Evolutionary conservation across 2,888 invertebrate species (phyloP).

Genomic region (Euzophera pinguis): DNA sequence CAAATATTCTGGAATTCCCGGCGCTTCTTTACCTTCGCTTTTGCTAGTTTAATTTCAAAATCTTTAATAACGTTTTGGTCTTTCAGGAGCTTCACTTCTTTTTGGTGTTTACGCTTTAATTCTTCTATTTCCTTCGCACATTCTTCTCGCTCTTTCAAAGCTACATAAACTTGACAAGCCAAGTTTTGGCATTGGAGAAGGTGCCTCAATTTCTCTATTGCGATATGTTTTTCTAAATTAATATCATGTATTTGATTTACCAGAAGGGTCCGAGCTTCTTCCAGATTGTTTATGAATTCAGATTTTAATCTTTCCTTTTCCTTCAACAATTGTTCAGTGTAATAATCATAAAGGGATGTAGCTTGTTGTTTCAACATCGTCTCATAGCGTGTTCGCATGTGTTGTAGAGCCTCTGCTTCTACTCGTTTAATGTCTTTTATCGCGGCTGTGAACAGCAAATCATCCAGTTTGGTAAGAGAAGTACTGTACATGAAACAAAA

Average conservation of each 20-base stretch:
- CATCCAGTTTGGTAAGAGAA: slow-evolving; percentile 52
- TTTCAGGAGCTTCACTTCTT: slow-evolving; percentile 42
- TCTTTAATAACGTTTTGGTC: slow-evolving; percentile 45
- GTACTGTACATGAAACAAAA: slow-evolving; percentile 45
- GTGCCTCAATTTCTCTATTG: slow-evolving; percentile 53
- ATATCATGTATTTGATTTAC: slow-evolving; percentile 50
- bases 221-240: slow-evolving; percentile 58
- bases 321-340: slow-evolving; percentile 38
- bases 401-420: slow-evolving; percentile 35
- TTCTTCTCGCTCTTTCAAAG: slow-evolving; percentile 62
- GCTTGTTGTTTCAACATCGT: slow-evolving; percentile 49
- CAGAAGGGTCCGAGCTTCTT: slow-evolving; percentile 31
- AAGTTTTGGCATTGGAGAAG: slow-evolving; percentile 57
- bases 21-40: slow-evolving; percentile 45
- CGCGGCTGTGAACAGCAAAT: slow-evolving; percentile 46
- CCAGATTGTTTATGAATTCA: slow-evolving; percentile 42
- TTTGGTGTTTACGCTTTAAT: slow-evolving; percentile 43
- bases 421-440: slow-evolving; percentile 42
- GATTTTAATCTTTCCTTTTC: slow-evolving; percentile 45
- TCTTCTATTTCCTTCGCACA: slow-evolving; percentile 44
- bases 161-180: slow-evolving; percentile 68
- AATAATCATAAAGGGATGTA: slow-evolving; percentile 46
- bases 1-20: slow-evolving; percentile 46
- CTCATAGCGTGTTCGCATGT: slow-evolving; percentile 47
- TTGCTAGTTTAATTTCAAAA: slow-evolving; percentile 43